Percentiles rank a stretch among this genome's conserved stretches.
Evolutionary conservation across 2,888 invertebrate species (phyloP).

Genomic region (Tachina grossa): DNA sequence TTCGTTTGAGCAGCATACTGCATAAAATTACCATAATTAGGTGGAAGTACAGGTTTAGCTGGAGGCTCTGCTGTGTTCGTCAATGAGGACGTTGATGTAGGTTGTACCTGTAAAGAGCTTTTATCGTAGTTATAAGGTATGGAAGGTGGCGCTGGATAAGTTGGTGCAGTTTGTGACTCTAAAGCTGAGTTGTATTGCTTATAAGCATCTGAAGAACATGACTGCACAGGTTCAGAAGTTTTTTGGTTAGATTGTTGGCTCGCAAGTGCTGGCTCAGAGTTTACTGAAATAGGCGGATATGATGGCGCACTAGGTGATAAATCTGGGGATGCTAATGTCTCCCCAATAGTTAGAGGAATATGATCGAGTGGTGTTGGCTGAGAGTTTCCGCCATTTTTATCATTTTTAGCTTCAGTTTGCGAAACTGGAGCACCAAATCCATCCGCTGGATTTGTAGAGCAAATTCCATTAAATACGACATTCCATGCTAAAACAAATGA

Average conservation of each 20-base stretch:
- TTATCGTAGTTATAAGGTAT: background rate
- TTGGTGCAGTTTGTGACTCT: background rate
- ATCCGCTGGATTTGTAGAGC: slow-evolving; percentile 30
- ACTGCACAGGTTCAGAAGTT: background rate
- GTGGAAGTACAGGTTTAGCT: background rate
- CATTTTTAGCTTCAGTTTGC: background rate
- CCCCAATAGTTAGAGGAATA: too few species aligned
- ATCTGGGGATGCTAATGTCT: too few species aligned
- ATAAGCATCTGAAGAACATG: background rate
- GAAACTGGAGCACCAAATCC: background rate
- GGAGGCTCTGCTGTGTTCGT: background rate
- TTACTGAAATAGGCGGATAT: too few species aligned
- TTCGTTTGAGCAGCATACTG: too few species aligned
- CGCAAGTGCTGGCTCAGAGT: background rate
- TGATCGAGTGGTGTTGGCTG: too few species aligned
- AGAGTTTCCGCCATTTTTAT: background rate
- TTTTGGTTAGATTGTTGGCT: background rate
- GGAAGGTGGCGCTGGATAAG: too few species aligned
- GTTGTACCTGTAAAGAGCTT: background rate
- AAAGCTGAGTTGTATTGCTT: background rate
- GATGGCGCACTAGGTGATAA: too few species aligned
- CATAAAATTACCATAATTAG: too few species aligned
- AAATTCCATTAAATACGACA: slow-evolving; percentile 40
- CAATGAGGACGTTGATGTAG: background rate
- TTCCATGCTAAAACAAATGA: slow-evolving; percentile 40